Percentiles rank a stretch among this genome's conserved stretches.
phyloP scores from a whole-genome alignment of 1,140 invertebrate species.

The Drusus annulatus region DNA sequence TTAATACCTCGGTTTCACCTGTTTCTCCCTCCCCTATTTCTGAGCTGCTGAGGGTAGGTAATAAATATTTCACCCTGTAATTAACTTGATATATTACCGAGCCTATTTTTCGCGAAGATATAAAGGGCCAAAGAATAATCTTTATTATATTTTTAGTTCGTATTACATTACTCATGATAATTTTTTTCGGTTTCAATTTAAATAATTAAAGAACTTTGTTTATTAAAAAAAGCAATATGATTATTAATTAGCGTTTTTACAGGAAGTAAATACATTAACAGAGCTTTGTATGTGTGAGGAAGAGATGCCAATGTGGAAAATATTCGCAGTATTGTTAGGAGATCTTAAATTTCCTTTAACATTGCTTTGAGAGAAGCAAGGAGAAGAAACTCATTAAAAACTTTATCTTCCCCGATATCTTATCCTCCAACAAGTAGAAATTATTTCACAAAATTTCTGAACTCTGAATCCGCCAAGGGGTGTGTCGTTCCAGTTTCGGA shows the following conservation, averaged over 20 bases:
- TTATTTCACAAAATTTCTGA: too few relatives aligned
- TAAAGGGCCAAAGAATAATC: background rate
- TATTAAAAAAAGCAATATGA: background rate
- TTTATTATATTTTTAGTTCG: background rate
- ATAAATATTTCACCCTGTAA: conserved; percentile 32
- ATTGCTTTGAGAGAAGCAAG: too few relatives aligned
- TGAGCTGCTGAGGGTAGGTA: background rate
- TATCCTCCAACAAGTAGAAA: too few relatives aligned
- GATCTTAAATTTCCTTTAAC: too few relatives aligned
- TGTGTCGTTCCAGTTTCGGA: too few relatives aligned
- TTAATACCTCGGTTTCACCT: conserved; percentile 25
- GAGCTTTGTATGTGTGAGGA: too few relatives aligned
- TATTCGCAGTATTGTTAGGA: too few relatives aligned
- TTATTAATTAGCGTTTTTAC: background rate
- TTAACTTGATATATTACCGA: conserved; percentile 21
- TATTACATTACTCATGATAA: background rate
- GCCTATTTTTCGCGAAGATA: conserved; percentile 2
- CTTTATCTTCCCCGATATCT: too few relatives aligned
- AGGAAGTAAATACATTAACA: too few relatives aligned
- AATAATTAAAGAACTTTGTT: background rate
- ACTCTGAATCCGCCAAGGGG: too few relatives aligned
- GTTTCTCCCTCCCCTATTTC: conserved; percentile 2
- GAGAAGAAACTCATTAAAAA: too few relatives aligned
- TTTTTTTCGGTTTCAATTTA: background rate
- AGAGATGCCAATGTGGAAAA: too few relatives aligned